Evolutionary conservation across 92 coral and sea anemone species (phyloP).

Genomic region (Virgularia gustaviana): DNA sequence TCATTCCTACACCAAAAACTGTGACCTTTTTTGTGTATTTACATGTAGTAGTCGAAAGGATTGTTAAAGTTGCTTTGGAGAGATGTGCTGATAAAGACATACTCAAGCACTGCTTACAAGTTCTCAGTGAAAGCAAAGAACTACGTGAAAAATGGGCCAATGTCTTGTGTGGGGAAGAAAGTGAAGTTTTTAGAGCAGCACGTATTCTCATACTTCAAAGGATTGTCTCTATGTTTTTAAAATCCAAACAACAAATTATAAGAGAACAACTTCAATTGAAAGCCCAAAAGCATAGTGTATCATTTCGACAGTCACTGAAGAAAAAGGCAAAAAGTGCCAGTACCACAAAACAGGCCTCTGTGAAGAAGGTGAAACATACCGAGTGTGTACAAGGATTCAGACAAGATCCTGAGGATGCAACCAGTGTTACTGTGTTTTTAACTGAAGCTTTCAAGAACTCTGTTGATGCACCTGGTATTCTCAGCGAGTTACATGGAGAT

Average conservation of each 20-base stretch:
- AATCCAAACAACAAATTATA: slow-evolving; percentile 18
- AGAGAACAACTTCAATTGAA: slow-evolving; percentile 15
- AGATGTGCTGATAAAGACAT: not conserved
- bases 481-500: slow-evolving; percentile 38
- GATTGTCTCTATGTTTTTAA: slow-evolving; percentile 7
- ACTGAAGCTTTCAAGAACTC: slow-evolving; percentile 1
- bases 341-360: not conserved
- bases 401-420: slow-evolving; percentile 38
- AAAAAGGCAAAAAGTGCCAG: not conserved
- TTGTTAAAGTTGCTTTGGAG: not conserved
- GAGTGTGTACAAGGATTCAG: slow-evolving; percentile 4
- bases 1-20: not conserved
- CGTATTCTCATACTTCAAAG: slow-evolving; percentile 1
- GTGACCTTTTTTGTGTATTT: not conserved
- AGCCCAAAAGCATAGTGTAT: slow-evolving; percentile 16
- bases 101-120: slow-evolving; percentile 14
- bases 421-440: slow-evolving; percentile 21
- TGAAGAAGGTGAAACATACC: not conserved
- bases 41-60: not conserved
- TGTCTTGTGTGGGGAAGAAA: not conserved
- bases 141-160: slow-evolving; percentile 1
- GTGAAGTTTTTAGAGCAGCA: not conserved
- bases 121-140: slow-evolving; percentile 24
- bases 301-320: slow-evolving; percentile 19
- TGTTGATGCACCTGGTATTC: slow-evolving; percentile 15